Evolutionary conservation across 2,113 vertebrate genomes (phyloP), one percentile per base, ranked within the genome.

Genomic region (Anolis sagrei): DNA sequence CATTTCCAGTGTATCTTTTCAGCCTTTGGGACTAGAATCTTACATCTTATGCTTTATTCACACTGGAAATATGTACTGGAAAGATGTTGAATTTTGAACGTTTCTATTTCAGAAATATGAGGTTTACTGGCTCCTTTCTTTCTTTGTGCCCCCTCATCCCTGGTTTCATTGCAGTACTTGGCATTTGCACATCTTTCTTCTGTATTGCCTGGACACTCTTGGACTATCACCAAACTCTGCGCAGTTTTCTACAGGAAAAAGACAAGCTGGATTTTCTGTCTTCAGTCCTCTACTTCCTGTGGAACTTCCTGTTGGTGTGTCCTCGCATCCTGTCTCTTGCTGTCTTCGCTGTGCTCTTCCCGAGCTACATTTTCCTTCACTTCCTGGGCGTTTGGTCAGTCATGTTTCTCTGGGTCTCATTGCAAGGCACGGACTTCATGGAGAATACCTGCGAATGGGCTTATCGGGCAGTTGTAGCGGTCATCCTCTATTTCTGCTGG

Each of bases 401-500:
- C 1, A 96, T 99, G 34, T 91, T 97, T 70, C 2, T 97, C 2
- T 99, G 99, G 99, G 97, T 95, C 3, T 97, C 94, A 89, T 90
- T 92, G 14, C 98, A 99, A 95, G 90, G 84, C 78, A 99, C 99
- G 0, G 72, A 95, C 86, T 98, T 99, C 78, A 99, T 99, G 98
- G 97, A 97, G 16, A 1, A 61, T 0, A n/a, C 73, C 0, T 95
- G 97, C 0, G 98, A 99, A 94, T 95, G 97, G 95, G 96, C 99
- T 7, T 99, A 99, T 95, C 96, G 97, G 23, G 97, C 94, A 77
- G 85, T 96, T 0, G 96, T 99, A 34, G 98, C 97, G 0, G 93
- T 97, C 64, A 97, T 99, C 79, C 98, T 98, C 90, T 99, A 99
- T 92, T 99, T 99, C 96, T 98, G 97, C 94, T 99, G 99, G 99